Percentiles rank a stretch among this genome's conserved stretches.
phyloP scores from a whole-genome alignment of 2,888 invertebrate genomes.

The Polydrusus cervinus region DNA sequence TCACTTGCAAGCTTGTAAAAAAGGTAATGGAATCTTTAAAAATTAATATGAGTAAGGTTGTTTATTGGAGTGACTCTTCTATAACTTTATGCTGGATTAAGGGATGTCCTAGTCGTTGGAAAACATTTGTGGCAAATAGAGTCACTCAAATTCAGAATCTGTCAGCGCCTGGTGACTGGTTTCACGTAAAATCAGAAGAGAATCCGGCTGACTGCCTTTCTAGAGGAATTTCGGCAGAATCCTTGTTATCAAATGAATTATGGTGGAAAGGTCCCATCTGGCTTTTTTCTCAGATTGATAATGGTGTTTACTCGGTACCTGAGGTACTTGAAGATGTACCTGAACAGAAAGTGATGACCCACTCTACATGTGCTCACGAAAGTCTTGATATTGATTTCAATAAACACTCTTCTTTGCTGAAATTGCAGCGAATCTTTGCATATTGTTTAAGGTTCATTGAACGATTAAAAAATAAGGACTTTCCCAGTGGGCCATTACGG shows the following conservation, averaged over 20 bases:
- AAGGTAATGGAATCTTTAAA: too few species aligned
- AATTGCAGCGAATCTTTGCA: too few species aligned
- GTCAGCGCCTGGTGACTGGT: conserved; percentile 51
- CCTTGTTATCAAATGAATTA: too few species aligned
- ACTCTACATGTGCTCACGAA: not conserved
- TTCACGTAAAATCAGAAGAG: conserved; percentile 55
- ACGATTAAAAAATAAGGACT: too few species aligned
- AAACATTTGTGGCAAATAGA: conserved; percentile 60
- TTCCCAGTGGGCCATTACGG: not conserved
- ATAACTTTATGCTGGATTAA: too few species aligned
- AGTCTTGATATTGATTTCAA: not conserved
- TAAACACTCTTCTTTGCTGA: too few species aligned
- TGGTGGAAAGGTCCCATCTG: conserved; percentile 56
- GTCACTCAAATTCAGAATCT: conserved; percentile 56
- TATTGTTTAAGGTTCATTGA: too few species aligned
- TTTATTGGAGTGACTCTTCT: too few species aligned
- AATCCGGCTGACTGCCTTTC: too few species aligned
- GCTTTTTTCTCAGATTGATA: not conserved
- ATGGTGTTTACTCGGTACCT: not conserved
- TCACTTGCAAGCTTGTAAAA: too few species aligned
- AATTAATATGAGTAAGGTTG: too few species aligned
- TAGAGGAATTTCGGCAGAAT: too few species aligned
- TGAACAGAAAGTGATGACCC: not conserved
- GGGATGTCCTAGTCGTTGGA: conserved; percentile 49
- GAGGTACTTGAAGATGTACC: not conserved